A percentile compares a stretch with the other conserved stretches of the same genome.
Conservation (phyloP, 1,140 invertebrate genomes). For the Euborellia annulipes region DNA sequence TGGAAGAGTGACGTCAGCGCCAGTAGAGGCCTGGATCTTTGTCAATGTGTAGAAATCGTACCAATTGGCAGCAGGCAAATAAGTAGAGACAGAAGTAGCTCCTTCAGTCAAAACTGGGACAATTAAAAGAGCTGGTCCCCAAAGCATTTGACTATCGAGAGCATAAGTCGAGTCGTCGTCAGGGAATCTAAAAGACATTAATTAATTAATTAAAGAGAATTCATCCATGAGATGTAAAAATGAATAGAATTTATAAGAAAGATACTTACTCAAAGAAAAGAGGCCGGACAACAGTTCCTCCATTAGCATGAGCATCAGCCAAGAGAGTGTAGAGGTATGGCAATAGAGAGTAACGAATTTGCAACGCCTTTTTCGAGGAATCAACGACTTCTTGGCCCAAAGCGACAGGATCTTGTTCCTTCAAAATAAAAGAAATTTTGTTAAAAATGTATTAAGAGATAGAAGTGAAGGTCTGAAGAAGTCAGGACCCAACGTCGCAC, state of each 20-base stretch:
- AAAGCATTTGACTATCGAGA: slow-evolving; percentile 67
- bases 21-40: slow-evolving; percentile 28
- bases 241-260: slow-evolving; percentile 1
- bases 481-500: no score
- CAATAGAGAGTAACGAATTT: slow-evolving; percentile 52
- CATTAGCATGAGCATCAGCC: slow-evolving; percentile 49
- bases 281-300: slow-evolving; percentile 57
- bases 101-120: slow-evolving; percentile 53
- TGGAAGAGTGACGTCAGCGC: slow-evolving; percentile 33
- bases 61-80: slow-evolving; percentile 56
- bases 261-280: slow-evolving; percentile 65
- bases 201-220: slow-evolving; percentile 19
- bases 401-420: slow-evolving; percentile 66
- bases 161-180: slow-evolving; percentile 45
- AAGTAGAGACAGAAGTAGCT: slow-evolving; percentile 36
- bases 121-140: slow-evolving; percentile 59
- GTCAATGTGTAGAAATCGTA: slow-evolving; percentile 45
- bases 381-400: slow-evolving; percentile 46
- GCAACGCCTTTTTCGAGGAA: slow-evolving; percentile 44
- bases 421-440: slow-evolving; percentile 14
- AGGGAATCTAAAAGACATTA: slow-evolving; percentile 38
- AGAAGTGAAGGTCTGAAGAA: no score
- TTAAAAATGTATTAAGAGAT: no score
- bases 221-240: no score
- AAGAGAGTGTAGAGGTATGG: slow-evolving; percentile 74